phyloP scores from a whole-genome alignment of 2,113 vertebrate genomes.

The Anolis sagrei region DNA sequence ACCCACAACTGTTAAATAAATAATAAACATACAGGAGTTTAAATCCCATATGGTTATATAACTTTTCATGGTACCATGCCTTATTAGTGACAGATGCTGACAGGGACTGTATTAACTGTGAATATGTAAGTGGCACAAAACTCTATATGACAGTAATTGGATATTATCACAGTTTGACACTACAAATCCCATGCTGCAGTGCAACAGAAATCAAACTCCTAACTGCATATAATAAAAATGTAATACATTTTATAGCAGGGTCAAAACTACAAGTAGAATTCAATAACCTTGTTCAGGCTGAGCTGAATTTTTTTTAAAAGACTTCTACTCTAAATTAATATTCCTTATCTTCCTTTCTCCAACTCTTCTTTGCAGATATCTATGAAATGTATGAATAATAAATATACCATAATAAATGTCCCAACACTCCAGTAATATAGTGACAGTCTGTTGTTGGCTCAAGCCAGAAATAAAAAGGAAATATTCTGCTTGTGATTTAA shows the following conservation, averaged over 20 bases:
- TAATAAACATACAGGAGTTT: too few species aligned
- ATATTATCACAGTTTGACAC: not conserved
- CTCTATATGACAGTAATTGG: too few species aligned
- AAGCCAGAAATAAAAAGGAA: constrained; percentile 55
- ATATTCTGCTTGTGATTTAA: constrained; percentile 52
- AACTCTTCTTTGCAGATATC: not conserved
- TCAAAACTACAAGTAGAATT: not conserved
- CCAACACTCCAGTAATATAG: not conserved
- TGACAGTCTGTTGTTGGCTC: constrained; percentile 2
- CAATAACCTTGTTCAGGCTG: too few species aligned
- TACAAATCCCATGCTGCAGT: not conserved
- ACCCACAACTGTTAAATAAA: too few species aligned
- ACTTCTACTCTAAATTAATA: not conserved
- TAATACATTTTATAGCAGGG: not conserved
- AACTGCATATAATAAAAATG: not conserved
- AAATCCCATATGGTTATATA: too few species aligned
- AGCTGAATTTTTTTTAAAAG: not conserved
- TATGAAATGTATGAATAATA: constrained; percentile 19
- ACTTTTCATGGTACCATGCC: too few species aligned
- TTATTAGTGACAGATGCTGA: too few species aligned
- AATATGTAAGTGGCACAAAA: not conserved
- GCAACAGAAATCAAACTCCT: not conserved
- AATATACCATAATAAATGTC: constrained; percentile 27
- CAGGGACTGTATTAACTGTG: not conserved
- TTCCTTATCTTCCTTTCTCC: not conserved